Conservation (phyloP, 2,113 vertebrate genomes). For the Raja brachyura region DNA sequence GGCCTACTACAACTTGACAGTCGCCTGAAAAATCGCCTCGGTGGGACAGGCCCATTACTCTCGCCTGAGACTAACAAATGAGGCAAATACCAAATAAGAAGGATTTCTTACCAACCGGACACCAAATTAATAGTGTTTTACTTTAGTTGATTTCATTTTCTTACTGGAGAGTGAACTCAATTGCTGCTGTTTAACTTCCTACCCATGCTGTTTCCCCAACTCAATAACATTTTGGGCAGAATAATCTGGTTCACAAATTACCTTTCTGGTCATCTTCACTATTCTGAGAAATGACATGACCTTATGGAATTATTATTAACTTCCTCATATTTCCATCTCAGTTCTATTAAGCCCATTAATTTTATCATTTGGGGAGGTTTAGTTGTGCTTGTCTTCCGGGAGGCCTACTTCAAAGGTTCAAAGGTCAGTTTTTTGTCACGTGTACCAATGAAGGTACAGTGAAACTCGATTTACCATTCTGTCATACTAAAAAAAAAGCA, state of each 20-base stretch:
- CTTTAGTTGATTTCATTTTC: neutral
- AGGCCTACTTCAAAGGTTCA: too few relatives aligned
- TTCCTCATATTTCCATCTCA: neutral
- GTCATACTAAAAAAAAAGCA: too few relatives aligned
- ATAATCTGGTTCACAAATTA: neutral
- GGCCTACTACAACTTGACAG: too few relatives aligned
- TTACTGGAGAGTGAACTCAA: neutral
- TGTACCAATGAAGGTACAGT: too few relatives aligned
- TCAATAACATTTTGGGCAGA: neutral
- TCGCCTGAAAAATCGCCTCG: too few relatives aligned
- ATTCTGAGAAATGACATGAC: neutral
- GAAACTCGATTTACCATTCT: too few relatives aligned
- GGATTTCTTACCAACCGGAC: too few relatives aligned
- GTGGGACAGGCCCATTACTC: too few relatives aligned
- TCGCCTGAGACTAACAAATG: too few relatives aligned
- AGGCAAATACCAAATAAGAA: too few relatives aligned
- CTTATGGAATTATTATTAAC: neutral
- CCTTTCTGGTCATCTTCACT: neutral
- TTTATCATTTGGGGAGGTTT: neutral
- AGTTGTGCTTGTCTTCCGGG: neutral
- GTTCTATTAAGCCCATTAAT: neutral
- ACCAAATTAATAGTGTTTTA: too few relatives aligned
- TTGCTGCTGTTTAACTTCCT: neutral
- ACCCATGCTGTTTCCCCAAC: neutral
- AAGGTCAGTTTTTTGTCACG: too few relatives aligned